Percentiles rank a stretch among this genome's conserved stretches.
Evolutionary conservation across 2,797 vertebrate species (phyloP).

Genomic region (Spinibarbus caldwelli): DNA sequence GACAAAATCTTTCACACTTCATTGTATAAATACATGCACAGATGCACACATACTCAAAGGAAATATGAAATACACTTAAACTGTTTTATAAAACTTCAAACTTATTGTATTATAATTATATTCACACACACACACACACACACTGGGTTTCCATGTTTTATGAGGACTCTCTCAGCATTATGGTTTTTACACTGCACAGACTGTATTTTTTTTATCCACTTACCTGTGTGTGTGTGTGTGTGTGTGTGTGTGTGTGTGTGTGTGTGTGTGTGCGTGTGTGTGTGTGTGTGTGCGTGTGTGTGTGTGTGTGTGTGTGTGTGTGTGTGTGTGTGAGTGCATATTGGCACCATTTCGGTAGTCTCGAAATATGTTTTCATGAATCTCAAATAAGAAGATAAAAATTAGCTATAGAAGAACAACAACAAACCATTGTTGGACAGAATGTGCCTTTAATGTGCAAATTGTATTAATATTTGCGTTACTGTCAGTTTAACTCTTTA

Average conservation of each 20-base stretch:
- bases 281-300: too few relatives aligned
- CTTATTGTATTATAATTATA: background rate
- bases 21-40: background rate
- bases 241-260: too few relatives aligned
- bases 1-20: background rate
- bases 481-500: background rate
- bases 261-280: too few relatives aligned
- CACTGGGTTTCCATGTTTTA: background rate
- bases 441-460: background rate
- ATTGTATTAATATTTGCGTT: background rate
- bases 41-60: background rate
- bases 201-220: background rate
- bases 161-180: background rate
- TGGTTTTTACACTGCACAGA: background rate
- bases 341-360: background rate
- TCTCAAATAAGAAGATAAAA: background rate
- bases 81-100: background rate
- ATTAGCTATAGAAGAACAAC: background rate
- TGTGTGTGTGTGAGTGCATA: too few relatives aligned
- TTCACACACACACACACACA: background rate
- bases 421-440: background rate
- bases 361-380: background rate
- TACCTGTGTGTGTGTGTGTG: too few relatives aligned
- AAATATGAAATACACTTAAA: conserved; percentile 9
- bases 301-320: too few relatives aligned